Percentiles rank a stretch among this genome's conserved stretches.
Conservation (phyloP, 2,113 vertebrate species). For the Phyllostomus hastatus region DNA sequence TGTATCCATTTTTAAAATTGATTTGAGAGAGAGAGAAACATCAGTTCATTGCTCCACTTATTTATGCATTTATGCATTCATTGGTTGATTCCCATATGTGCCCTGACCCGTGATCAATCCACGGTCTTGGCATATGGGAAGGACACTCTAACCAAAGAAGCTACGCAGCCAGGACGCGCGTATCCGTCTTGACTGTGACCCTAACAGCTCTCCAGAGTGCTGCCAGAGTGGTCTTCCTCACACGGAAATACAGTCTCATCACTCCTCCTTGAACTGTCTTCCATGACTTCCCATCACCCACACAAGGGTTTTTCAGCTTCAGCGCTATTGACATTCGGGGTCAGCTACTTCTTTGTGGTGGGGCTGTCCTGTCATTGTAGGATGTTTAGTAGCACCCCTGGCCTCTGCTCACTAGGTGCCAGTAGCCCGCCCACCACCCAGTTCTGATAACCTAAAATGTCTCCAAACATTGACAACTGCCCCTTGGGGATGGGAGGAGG, state of each 20-base stretch:
- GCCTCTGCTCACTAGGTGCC: neutral
- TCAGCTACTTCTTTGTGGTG: neutral
- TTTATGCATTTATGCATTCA: no score
- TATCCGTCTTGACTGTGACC: neutral
- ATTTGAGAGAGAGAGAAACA: no score
- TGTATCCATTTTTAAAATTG: neutral
- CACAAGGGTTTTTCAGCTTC: neutral
- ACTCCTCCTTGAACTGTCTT: neutral
- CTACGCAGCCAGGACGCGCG: no score
- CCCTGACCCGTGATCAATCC: no score
- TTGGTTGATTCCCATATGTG: no score
- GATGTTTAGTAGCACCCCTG: neutral
- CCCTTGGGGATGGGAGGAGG: neutral
- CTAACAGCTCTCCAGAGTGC: neutral
- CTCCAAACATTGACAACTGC: neutral
- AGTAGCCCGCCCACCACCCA: neutral
- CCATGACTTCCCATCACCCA: neutral
- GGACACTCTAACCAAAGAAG: no score
- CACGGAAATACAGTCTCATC: neutral
- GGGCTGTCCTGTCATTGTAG: neutral
- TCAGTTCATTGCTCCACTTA: no score
- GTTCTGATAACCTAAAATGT: neutral
- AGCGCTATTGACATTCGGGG: neutral
- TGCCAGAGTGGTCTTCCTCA: neutral
- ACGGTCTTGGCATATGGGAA: no score